These are phyloP conservation scores for Myotis pilosus DNA, from an alignment of 2,797 vertebrate species.

Conservation along the genomic window DNA sequence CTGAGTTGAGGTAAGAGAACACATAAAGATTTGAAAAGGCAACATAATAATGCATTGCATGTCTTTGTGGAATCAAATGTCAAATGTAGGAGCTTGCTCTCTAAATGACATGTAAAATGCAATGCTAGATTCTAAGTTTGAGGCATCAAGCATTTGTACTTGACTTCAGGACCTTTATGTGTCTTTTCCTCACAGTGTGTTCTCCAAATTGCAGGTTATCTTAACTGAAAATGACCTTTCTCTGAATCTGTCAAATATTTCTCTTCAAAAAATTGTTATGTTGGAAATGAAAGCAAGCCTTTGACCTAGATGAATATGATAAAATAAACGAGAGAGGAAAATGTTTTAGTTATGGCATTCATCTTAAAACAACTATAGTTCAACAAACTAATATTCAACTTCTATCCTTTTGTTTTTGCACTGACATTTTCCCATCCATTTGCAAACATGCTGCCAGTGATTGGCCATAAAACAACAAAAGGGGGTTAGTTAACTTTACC, in stretches of 20 bases:
- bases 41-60: background rate
- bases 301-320: slow-evolving; percentile 22
- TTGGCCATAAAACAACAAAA: background rate
- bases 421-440: background rate
- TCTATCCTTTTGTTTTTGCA: background rate
- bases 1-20: background rate
- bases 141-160: background rate
- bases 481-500: background rate
- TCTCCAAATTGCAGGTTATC: slow-evolving; percentile 19
- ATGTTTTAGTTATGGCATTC: background rate
- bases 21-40: background rate
- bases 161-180: slow-evolving; percentile 4
- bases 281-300: background rate
- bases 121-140: slow-evolving; percentile 1
- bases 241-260: slow-evolving; percentile 24
- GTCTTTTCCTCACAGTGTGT: background rate
- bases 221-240: slow-evolving; percentile 50
- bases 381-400: background rate
- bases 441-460: background rate
- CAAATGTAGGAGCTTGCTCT: background rate
- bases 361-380: slow-evolving; percentile 35
- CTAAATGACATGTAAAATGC: background rate
- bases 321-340: slow-evolving; percentile 47
- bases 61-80: background rate
- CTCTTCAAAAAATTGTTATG: slow-evolving; percentile 13